Base-by-base conservation (phyloP, 2,888 invertebrate genomes). In the Tillus elongatus region DNA sequence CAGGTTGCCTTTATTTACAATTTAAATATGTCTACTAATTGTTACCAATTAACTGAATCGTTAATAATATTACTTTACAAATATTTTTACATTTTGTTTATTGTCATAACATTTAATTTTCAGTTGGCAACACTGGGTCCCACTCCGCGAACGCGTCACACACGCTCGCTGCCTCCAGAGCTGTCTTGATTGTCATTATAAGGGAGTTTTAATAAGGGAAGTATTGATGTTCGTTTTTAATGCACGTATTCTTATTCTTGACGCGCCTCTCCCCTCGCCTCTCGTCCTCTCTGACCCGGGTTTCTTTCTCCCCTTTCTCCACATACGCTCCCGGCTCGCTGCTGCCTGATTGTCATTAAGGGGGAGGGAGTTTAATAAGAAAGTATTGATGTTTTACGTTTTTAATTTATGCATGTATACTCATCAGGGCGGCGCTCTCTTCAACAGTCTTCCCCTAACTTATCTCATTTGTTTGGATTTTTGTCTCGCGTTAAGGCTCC, bases 161-260 rank as follows among this genome's bases (percentile, higher is more conserved):
- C 59, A 57, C 57, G 55, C 57, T 57, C 56, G 54, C 57, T 57
- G 57, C 58, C 53, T 50, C 53, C 48, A 46, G 49, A 49, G 49
- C 41, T 53, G 54, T 40, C 60, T 61, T 61, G 61, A 61, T 62
- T 62, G 61, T 64, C 61, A 64, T 63, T 63, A 63, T 60, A 59
- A 61, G 62, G 61, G 61, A 61, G 61, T 64, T 64, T 63, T 64
- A 64, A 63, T 64, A 64, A 63, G 63, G 61, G 60, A 63, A 64
- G 64, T 63, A 64, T 64, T 64, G 63, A 64, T 63, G 64, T 63
- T 63, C 62, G 61, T 63, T 63, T 63, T 61, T 62, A 63, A 60
- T 63, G 61, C 58, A 61, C 61, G 61, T 61, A 61, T 61, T 61
- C 61, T 61, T 61, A 61, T 61, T 61, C 60, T 58, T 59, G 56